Conservation (phyloP, 1,140 invertebrate species). For the Bombus cullumanus region DNA sequence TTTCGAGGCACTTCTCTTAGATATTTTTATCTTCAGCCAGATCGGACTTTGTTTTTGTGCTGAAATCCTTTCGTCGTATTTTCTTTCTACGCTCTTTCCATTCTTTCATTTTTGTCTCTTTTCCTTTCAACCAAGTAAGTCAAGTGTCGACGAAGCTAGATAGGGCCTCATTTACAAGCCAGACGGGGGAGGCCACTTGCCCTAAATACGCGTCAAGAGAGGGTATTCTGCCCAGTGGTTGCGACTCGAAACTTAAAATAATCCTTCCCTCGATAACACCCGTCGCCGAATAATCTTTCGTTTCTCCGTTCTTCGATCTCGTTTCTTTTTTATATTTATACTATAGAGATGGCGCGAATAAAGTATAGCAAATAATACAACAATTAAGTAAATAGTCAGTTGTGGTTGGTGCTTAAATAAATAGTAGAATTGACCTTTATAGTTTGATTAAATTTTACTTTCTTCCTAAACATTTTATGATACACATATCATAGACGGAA, state of each 20-base stretch:
- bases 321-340: neutral
- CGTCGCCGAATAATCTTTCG: slow-evolving; percentile 3
- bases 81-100: slow-evolving; percentile 52
- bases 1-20: neutral
- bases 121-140: slow-evolving; percentile 74
- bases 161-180: slow-evolving; percentile 77
- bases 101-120: slow-evolving; percentile 63
- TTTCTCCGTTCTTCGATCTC: neutral
- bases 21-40: slow-evolving; percentile 22
- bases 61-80: slow-evolving; percentile 50
- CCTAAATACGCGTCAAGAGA: slow-evolving; percentile 73
- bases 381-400: neutral
- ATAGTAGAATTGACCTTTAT: neutral
- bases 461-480: too few species aligned
- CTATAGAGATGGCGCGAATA: neutral
- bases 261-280: slow-evolving; percentile 32
- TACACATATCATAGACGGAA: neutral
- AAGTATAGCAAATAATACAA: neutral
- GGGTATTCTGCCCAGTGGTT: slow-evolving; percentile 45
- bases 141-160: slow-evolving; percentile 75
- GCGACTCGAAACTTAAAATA: slow-evolving; percentile 40
- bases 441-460: neutral
- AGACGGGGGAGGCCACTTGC: slow-evolving; percentile 76
- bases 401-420: neutral
- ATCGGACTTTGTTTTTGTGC: slow-evolving; percentile 43